Conservation (phyloP, 2,113 vertebrate genomes). For the Ceratotherium simum region DNA sequence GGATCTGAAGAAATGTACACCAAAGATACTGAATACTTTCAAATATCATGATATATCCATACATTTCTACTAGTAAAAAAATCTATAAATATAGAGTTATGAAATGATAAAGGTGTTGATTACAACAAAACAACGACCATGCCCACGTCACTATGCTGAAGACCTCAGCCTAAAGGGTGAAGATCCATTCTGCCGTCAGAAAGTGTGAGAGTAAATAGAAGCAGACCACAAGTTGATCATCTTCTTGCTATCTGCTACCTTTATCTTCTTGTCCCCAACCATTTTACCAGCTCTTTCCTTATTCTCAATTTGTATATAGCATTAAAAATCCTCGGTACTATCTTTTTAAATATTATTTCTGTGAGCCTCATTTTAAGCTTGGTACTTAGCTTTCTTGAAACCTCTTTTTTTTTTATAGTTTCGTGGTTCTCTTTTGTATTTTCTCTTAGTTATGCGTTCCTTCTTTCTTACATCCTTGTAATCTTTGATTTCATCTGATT, state of each 20-base stretch:
- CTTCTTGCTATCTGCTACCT: neutral
- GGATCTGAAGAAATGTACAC: neutral
- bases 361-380: neutral
- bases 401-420: neutral
- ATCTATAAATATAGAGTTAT: neutral
- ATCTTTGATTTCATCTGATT: neutral
- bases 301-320: neutral
- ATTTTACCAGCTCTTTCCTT: neutral
- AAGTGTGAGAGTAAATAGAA: neutral
- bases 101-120: neutral
- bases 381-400: neutral
- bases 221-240: neutral
- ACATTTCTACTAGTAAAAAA: neutral
- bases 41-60: neutral
- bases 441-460: neutral
- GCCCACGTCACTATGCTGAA: neutral
- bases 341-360: neutral
- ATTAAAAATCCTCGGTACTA: neutral
- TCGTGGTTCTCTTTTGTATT: neutral
- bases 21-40: neutral
- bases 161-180: neutral
- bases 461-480: neutral
- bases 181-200: neutral
- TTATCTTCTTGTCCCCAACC: neutral
- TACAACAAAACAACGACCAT: neutral